Percentiles rank a stretch among this genome's conserved stretches.
These are phyloP conservation scores for Orthosia incerta DNA, from an alignment of 2,888 invertebrate genomes.

Conservation along the genomic window DNA sequence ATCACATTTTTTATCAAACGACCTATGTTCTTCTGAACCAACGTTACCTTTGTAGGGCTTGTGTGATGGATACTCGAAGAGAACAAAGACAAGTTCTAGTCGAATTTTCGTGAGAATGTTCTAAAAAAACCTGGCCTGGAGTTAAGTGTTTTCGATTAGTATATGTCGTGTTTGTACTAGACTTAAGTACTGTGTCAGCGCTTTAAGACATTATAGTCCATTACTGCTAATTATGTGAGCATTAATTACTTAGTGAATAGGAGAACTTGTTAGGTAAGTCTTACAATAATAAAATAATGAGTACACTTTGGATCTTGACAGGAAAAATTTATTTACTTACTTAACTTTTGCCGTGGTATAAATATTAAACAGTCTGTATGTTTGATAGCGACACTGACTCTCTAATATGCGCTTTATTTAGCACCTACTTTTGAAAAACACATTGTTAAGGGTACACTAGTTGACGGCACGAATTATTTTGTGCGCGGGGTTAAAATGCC, in stretches of 20 bases:
- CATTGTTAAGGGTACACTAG: too few relatives aligned
- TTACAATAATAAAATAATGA: background rate
- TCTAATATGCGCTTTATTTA: too few relatives aligned
- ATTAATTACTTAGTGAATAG: background rate
- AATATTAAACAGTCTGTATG: background rate
- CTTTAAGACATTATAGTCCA: background rate
- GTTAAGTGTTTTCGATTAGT: constrained; percentile 4
- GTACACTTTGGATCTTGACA: background rate
- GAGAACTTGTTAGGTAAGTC: background rate
- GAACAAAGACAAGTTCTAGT: background rate
- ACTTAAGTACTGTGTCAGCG: background rate
- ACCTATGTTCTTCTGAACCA: background rate
- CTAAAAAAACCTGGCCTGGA: background rate
- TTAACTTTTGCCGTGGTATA: background rate
- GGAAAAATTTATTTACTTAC: background rate
- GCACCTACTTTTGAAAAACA: too few relatives aligned
- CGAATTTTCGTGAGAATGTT: constrained; percentile 4
- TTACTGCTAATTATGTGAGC: background rate
- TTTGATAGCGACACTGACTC: too few relatives aligned
- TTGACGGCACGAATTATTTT: too few relatives aligned
- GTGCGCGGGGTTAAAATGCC: too few relatives aligned
- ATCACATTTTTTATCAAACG: background rate
- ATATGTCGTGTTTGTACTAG: background rate
- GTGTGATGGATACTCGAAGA: constrained; percentile 6
- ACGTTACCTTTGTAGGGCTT: background rate